Evolutionary conservation across 2,888 invertebrate species (phyloP).

Genomic region (Acanthosoma haemorrhoidale): DNA sequence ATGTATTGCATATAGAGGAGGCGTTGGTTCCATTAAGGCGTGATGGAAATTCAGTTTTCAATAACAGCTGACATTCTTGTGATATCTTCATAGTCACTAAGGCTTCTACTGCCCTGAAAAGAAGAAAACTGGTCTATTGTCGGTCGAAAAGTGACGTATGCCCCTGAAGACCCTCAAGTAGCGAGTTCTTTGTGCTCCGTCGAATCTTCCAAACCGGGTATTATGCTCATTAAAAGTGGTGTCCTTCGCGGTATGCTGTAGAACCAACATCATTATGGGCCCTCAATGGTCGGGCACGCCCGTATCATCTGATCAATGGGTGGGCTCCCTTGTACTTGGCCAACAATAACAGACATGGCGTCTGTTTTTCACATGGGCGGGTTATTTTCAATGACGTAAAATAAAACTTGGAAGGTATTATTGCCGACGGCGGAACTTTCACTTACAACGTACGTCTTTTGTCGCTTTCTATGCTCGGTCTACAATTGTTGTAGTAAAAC

Average conservation of each 20-base stretch:
- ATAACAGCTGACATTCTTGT: not conserved
- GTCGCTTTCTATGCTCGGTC: too few relatives aligned
- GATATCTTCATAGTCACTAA: not conserved
- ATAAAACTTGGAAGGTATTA: too few relatives aligned
- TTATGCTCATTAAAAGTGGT: not conserved
- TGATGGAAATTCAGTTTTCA: not conserved
- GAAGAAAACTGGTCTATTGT: not conserved
- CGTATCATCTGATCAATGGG: not conserved
- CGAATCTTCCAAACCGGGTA: not conserved
- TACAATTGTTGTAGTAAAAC: too few relatives aligned
- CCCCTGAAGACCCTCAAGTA: not conserved
- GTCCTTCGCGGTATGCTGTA: not conserved
- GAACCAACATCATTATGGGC: not conserved
- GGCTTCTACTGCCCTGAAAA: not conserved
- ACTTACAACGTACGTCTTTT: too few relatives aligned
- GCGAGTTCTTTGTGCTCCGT: not conserved
- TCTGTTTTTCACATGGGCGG: too few relatives aligned
- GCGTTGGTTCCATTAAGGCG: not conserved
- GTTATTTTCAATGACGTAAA: too few relatives aligned
- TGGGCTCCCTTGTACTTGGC: too few relatives aligned
- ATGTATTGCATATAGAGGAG: too few relatives aligned
- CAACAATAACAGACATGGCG: too few relatives aligned
- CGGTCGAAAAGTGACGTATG: too few relatives aligned
- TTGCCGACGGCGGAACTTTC: too few relatives aligned
- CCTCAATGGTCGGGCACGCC: not conserved